Percentiles rank a stretch among this genome's conserved stretches.
phyloP scores from a whole-genome alignment of 1,140 invertebrate species.

The Drosophila novamexicana region DNA sequence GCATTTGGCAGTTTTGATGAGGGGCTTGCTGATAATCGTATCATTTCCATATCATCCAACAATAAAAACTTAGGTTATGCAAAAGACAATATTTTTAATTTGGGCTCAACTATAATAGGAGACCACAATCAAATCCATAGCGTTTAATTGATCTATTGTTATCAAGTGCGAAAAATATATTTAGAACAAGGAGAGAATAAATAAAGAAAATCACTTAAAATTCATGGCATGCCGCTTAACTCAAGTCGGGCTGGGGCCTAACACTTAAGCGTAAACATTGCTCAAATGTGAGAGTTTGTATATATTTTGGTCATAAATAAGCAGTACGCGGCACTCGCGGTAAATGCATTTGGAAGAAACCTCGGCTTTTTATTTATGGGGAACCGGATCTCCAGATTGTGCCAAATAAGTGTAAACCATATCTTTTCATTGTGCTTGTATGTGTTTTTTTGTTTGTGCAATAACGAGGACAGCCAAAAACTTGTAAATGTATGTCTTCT shows the following conservation, averaged over 20 bases:
- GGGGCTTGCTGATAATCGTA: too few relatives aligned
- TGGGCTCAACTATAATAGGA: too few relatives aligned
- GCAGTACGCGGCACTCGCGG: constrained; percentile 50
- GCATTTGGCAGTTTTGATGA: too few relatives aligned
- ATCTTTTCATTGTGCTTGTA: constrained; percentile 35
- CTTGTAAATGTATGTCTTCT: constrained; percentile 66
- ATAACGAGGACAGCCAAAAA: constrained; percentile 49
- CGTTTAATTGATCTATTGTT: too few relatives aligned
- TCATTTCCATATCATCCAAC: too few relatives aligned
- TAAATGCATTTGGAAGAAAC: constrained; percentile 33
- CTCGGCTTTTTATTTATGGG: constrained; percentile 71
- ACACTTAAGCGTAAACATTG: constrained; percentile 69
- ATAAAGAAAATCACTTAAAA: constrained; percentile 67
- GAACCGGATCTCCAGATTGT: constrained; percentile 23
- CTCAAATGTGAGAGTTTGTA: constrained; percentile 22
- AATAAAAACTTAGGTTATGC: too few relatives aligned
- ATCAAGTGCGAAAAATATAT: too few relatives aligned
- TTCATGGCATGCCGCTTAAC: constrained; percentile 66
- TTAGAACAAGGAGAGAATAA: too few relatives aligned
- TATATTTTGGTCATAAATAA: constrained; percentile 70
- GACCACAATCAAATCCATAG: too few relatives aligned
- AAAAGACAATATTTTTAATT: too few relatives aligned
- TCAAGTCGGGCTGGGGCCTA: constrained; percentile 42
- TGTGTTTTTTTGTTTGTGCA: constrained; percentile 14
- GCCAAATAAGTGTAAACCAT: constrained; percentile 34